These are phyloP conservation scores for Trichomycterus rosablanca DNA, from an alignment of 2,113 vertebrate genomes.

Conservation along the genomic window DNA sequence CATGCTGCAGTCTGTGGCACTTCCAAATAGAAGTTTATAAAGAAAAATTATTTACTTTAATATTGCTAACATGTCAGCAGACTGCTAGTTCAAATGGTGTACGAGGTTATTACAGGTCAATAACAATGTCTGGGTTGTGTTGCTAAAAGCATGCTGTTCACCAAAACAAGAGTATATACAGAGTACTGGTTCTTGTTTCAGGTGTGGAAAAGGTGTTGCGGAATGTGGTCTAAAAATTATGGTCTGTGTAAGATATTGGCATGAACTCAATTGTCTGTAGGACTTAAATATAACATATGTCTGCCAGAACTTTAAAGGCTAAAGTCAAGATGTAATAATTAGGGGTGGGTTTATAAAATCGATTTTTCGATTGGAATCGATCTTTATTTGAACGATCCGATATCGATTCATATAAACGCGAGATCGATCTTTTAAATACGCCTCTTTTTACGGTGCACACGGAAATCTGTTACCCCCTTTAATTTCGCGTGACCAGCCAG, in stretches of 20 bases:
- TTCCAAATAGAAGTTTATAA: constrained; percentile 40
- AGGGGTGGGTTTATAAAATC: no score
- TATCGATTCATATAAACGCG: no score
- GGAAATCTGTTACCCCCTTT: no score
- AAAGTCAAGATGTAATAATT: no score
- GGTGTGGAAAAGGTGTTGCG: no score
- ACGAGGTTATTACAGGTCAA: constrained; percentile 44
- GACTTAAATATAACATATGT: not conserved
- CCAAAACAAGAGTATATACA: constrained; percentile 38
- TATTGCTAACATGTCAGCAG: constrained; percentile 35
- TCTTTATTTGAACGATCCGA: no score
- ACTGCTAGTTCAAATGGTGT: constrained; percentile 33
- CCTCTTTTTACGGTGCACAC: no score
- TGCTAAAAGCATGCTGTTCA: constrained; percentile 38
- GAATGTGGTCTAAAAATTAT: constrained; percentile 4
- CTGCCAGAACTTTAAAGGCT: not conserved
- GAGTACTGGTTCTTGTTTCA: constrained; percentile 25
- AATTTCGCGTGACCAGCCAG: no score
- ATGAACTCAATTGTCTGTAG: not conserved
- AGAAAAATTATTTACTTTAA: constrained; percentile 29
- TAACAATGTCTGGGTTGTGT: constrained; percentile 47
- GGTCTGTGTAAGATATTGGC: constrained; percentile 3
- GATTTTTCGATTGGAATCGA: no score
- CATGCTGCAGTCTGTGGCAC: constrained; percentile 13
- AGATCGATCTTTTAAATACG: no score